Evolutionary conservation across 2,113 vertebrate genomes (phyloP).

Genomic region (Psophia crepitans): DNA sequence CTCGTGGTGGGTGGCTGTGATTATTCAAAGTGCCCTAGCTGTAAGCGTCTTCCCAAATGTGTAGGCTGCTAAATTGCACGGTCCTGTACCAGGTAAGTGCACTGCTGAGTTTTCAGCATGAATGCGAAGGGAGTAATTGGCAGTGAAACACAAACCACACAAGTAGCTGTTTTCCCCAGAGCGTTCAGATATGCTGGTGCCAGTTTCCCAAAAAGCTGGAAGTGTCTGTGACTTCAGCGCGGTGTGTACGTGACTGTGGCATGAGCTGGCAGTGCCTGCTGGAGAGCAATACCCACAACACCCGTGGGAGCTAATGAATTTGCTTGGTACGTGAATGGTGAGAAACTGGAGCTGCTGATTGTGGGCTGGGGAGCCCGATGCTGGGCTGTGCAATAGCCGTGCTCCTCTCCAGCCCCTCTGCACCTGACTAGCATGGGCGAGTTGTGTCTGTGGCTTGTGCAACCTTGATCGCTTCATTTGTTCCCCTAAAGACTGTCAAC

Average conservation of each 20-base stretch:
- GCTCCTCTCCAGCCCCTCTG: background rate
- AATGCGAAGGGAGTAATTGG: background rate
- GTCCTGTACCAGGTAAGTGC: background rate
- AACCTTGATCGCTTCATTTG: background rate
- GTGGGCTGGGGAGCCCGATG: background rate
- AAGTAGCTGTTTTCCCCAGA: background rate
- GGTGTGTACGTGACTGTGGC: background rate
- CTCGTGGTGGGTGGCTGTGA: background rate
- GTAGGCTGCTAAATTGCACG: background rate
- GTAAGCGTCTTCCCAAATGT: background rate
- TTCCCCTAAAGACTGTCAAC: background rate
- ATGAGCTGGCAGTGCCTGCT: background rate
- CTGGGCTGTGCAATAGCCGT: accelerated
- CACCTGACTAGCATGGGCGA: background rate
- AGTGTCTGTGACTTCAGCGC: background rate
- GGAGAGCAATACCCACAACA: background rate
- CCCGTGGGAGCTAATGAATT: accelerated
- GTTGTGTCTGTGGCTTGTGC: background rate
- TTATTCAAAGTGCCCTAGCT: background rate
- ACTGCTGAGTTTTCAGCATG: background rate
- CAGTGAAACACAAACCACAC: background rate
- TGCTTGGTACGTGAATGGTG: accelerated
- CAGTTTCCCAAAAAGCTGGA: background rate
- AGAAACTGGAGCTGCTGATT: background rate
- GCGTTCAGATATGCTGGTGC: background rate